Conservation (phyloP, 2,797 vertebrate genomes). For the Tadarida brasiliensis region DNA sequence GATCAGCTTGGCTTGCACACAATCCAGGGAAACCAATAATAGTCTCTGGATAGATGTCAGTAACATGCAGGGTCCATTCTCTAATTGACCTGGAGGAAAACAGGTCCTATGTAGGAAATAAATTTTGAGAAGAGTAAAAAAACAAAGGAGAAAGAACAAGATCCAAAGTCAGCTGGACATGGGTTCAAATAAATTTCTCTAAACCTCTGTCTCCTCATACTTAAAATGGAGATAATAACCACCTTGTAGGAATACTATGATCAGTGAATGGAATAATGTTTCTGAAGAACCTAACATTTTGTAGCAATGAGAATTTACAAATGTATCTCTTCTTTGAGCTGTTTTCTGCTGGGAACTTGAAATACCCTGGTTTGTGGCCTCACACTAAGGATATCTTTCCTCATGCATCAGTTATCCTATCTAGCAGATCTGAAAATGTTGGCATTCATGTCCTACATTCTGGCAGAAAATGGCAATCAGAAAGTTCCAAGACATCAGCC, state of each 20-base stretch:
- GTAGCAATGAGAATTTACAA: not conserved
- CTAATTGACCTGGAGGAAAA: not conserved
- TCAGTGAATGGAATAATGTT: not conserved
- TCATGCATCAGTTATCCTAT: not conserved
- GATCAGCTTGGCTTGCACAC: not conserved
- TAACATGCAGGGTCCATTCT: not conserved
- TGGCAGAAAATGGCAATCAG: not conserved
- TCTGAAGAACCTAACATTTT: not conserved
- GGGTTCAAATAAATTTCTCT: not conserved
- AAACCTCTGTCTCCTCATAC: not conserved
- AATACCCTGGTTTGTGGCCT: not conserved
- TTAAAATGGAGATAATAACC: not conserved
- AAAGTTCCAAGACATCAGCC: not conserved
- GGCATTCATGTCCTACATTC: not conserved
- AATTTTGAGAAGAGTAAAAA: not conserved
- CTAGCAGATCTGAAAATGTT: not conserved
- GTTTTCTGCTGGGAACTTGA: not conserved
- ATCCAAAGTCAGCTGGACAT: not conserved
- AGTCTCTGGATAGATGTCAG: not conserved
- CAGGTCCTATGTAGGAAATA: not conserved
- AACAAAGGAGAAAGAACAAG: not conserved
- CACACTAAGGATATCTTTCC: not conserved
- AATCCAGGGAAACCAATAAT: not conserved
- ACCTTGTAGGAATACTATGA: not conserved
- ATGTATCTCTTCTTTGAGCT: not conserved